Conservation (phyloP, 2,113 vertebrate genomes). For the Peromyscus californicus region DNA sequence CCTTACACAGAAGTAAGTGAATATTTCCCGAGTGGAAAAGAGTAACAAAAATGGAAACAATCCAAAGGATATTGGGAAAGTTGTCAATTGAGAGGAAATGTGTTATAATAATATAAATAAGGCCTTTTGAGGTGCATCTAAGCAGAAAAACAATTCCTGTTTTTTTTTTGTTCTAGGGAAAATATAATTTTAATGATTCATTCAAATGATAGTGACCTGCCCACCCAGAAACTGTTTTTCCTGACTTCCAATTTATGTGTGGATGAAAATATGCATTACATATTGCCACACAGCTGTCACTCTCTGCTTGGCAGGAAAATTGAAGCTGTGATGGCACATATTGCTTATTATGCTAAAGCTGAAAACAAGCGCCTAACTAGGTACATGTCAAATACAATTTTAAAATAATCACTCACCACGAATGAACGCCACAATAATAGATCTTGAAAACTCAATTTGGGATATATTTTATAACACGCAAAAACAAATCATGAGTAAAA, state of each 20-base stretch:
- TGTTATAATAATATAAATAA: constrained; percentile 75
- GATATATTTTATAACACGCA: constrained; percentile 17
- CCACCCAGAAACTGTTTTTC: constrained; percentile 79
- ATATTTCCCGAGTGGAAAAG: background rate
- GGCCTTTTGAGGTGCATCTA: constrained; percentile 67
- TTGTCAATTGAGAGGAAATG: constrained; percentile 72
- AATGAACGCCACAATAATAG: constrained; percentile 70
- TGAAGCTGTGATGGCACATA: constrained; percentile 85
- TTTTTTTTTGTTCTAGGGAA: constrained; percentile 75
- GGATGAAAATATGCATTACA: constrained; percentile 85
- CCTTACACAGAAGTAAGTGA: constrained; percentile 18
- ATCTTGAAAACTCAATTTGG: constrained; percentile 73
- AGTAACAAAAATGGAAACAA: constrained; percentile 41
- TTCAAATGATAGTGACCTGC: constrained; percentile 85
- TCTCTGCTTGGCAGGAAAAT: constrained; percentile 85
- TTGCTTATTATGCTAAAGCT: constrained; percentile 84
- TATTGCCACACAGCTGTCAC: constrained; percentile 86
- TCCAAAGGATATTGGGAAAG: constrained; percentile 65
- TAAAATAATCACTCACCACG: constrained; percentile 70
- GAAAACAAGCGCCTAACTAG: constrained; percentile 82
- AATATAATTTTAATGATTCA: constrained; percentile 82
- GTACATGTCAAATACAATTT: constrained; percentile 74
- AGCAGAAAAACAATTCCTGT: constrained; percentile 86
- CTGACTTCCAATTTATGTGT: constrained; percentile 86
- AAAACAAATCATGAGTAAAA: constrained; percentile 55